A percentile compares a stretch with the other conserved stretches of the same genome.
Evolutionary conservation across 2,888 invertebrate species (phyloP).

Genomic region (Lepidonotus clava): DNA sequence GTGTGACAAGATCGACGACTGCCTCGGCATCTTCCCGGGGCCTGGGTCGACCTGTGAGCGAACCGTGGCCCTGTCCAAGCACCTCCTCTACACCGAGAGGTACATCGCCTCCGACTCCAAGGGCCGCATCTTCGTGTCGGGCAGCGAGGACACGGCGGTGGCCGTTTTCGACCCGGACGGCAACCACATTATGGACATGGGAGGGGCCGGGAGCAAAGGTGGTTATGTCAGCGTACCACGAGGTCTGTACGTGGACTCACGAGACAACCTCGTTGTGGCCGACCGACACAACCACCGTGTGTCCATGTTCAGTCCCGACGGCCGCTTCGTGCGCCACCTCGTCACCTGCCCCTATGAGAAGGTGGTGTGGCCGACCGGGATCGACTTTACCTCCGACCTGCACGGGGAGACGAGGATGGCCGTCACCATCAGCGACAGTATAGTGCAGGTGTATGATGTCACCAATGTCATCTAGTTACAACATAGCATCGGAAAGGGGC

Average conservation of each 20-base stretch:
- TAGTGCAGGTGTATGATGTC: conserved; percentile 41
- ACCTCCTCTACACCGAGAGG: conserved; percentile 33
- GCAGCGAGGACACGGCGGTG: conserved; percentile 23
- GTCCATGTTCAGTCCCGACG: conserved; percentile 42
- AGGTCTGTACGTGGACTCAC: conserved; percentile 31
- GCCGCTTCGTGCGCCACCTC: conserved; percentile 35
- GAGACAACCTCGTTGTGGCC: conserved; percentile 24
- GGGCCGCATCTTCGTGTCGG: conserved; percentile 31
- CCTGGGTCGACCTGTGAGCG: conserved; percentile 1
- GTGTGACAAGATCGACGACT: conserved; percentile 20
- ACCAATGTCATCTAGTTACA: conserved; percentile 9
- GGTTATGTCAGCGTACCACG: conserved; percentile 43
- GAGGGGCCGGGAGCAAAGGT: conserved; percentile 31
- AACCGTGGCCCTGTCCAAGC: not conserved
- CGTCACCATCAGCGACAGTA: not conserved
- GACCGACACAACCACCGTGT: conserved; percentile 50
- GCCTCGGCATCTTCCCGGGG: conserved; percentile 10
- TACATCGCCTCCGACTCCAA: conserved; percentile 43
- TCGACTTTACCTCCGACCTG: not conserved
- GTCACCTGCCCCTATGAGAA: conserved; percentile 34
- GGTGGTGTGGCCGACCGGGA: conserved; percentile 40
- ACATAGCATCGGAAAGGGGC: too few relatives aligned
- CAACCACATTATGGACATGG: conserved; percentile 5
- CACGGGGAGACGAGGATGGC: not conserved
- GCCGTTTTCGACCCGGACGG: conserved; percentile 32